Conservation (phyloP, 2,888 invertebrate species). For the Monopis laevigella region DNA sequence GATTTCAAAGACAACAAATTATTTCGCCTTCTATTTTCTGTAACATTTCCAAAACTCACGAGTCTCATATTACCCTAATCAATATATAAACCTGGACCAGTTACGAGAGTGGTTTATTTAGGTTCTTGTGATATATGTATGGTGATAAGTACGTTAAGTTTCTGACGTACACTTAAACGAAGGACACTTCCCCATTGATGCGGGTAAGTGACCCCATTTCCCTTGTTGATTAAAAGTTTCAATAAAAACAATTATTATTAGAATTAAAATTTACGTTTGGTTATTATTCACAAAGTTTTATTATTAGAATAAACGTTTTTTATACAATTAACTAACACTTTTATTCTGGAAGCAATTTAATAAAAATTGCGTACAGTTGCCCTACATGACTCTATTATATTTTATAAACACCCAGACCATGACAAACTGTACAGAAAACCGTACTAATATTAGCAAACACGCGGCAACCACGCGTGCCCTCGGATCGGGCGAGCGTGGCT, state of each 20-base stretch:
- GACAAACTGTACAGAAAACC: too few relatives aligned
- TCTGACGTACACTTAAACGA: constrained; percentile 9
- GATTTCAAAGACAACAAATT: background rate
- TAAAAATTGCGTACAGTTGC: background rate
- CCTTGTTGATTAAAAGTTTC: too few relatives aligned
- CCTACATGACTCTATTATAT: background rate
- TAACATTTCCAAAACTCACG: background rate
- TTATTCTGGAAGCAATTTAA: background rate
- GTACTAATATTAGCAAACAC: too few relatives aligned
- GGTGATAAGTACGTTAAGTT: background rate
- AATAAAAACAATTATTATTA: too few relatives aligned
- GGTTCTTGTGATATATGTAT: background rate
- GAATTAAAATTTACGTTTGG: too few relatives aligned
- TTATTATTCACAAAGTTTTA: too few relatives aligned
- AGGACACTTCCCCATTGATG: too few relatives aligned
- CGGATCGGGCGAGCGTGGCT: too few relatives aligned
- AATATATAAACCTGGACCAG: constrained; percentile 7
- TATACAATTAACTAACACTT: background rate
- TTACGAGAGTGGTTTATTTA: constrained; percentile 3
- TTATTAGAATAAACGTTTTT: background rate
- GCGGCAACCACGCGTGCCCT: too few relatives aligned
- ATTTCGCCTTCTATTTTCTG: background rate
- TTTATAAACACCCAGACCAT: too few relatives aligned
- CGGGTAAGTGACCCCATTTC: too few relatives aligned
- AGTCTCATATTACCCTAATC: background rate